Conservation (phyloP, 2,888 invertebrate species). For the Bombylius major region DNA sequence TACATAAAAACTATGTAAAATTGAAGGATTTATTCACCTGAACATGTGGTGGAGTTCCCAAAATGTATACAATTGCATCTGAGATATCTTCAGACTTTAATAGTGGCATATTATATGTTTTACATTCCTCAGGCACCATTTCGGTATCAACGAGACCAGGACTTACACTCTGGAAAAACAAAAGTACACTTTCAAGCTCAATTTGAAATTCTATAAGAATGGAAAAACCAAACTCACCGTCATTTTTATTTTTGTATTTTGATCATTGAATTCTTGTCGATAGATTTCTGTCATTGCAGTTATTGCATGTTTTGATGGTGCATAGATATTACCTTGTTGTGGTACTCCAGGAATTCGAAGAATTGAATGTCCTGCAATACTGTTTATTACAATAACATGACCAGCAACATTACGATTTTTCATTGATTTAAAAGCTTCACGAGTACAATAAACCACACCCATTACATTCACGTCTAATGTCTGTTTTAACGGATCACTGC, state of each 20-base stretch:
- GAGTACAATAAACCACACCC: constrained; percentile 37
- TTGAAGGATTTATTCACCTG: constrained; percentile 25
- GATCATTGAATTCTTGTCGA: constrained; percentile 28
- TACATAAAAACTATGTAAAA: too few relatives aligned
- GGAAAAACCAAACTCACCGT: constrained; percentile 16
- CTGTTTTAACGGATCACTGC: constrained; percentile 21
- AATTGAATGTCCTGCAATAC: constrained; percentile 25
- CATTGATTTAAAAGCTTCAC: constrained; percentile 39
- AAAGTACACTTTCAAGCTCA: too few relatives aligned
- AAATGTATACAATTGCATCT: constrained; percentile 29
- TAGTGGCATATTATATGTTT: constrained; percentile 20
- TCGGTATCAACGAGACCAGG: constrained; percentile 33
- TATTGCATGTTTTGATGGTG: constrained; percentile 30
- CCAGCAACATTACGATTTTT: constrained; percentile 35
- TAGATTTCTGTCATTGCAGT: constrained; percentile 30
- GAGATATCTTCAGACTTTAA: constrained; percentile 30
- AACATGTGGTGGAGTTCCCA: constrained; percentile 29
- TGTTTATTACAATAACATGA: constrained; percentile 39
- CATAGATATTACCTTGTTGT: constrained; percentile 25
- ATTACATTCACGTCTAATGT: constrained; percentile 38
- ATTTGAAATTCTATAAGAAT: too few relatives aligned
- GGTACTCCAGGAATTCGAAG: constrained; percentile 21
- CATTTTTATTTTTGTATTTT: constrained; percentile 24
- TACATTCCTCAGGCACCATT: constrained; percentile 27
- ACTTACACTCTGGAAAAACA: constrained; percentile 25